phyloP scores from a whole-genome alignment of 2,888 invertebrate genomes.

The Ischnus inquisitorius region DNA sequence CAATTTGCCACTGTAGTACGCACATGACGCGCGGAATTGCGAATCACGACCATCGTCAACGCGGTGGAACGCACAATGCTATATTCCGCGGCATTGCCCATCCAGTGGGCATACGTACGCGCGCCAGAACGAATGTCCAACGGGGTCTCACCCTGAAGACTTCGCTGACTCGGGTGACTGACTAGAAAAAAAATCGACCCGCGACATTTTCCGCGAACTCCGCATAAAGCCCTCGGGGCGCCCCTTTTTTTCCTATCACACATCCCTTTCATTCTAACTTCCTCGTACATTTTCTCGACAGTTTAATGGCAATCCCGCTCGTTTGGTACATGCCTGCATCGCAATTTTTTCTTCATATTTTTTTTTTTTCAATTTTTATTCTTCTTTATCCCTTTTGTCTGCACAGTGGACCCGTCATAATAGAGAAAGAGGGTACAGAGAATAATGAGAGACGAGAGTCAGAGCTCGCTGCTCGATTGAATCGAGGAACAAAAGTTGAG shows the following conservation, averaged over 20 bases:
- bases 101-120: background rate
- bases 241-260: slow-evolving; percentile 11
- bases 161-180: slow-evolving; percentile 47
- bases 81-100: slow-evolving; percentile 46
- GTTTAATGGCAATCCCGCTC: slow-evolving; percentile 21
- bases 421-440: background rate
- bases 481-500: slow-evolving; percentile 22
- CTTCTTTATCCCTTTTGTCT: slow-evolving; percentile 2
- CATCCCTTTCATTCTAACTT: slow-evolving; percentile 13
- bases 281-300: slow-evolving; percentile 1
- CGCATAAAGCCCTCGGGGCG: slow-evolving; percentile 15
- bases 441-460: background rate
- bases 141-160: slow-evolving; percentile 35
- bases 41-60: slow-evolving; percentile 51
- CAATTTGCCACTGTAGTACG: slow-evolving; percentile 63
- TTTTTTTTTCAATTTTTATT: background rate
- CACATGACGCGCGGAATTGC: slow-evolving; percentile 54
- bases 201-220: slow-evolving; percentile 39
- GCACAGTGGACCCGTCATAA: background rate
- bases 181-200: slow-evolving; percentile 51
- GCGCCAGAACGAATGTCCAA: slow-evolving; percentile 41
- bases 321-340: background rate
- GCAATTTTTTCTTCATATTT: slow-evolving; percentile 1
- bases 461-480: slow-evolving; percentile 22
- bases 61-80: slow-evolving; percentile 21